phyloP scores from a whole-genome alignment of 2,888 invertebrate species.

The Ferrisia virgata region DNA sequence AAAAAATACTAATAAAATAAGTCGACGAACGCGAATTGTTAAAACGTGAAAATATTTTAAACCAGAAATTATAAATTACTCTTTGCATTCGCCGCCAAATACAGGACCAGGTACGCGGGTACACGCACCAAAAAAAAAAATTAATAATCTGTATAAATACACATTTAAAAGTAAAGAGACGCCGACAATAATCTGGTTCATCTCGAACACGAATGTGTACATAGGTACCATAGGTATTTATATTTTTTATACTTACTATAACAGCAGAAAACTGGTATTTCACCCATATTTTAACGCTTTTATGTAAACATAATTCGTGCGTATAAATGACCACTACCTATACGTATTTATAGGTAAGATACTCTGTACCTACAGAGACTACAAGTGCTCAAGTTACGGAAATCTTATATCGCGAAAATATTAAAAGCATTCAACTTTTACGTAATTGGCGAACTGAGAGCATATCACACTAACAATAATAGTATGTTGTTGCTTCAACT shows the following conservation, averaged over 20 bases:
- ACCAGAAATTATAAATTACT: neutral
- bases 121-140: neutral
- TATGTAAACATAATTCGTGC: neutral
- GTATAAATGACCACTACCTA: neutral
- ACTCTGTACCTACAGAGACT: neutral
- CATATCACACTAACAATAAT: neutral
- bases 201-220: neutral
- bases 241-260: too few relatives aligned
- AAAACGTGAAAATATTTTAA: neutral
- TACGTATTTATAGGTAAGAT: too few relatives aligned
- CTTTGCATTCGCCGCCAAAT: neutral
- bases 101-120: neutral
- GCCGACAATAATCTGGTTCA: slow-evolving; percentile 11
- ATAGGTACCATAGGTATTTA: too few relatives aligned
- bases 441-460: neutral
- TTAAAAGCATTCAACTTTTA: neutral
- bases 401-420: slow-evolving; percentile 17
- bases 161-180: neutral
- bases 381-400: neutral
- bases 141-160: neutral
- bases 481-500: neutral
- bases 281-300: slow-evolving; percentile 6
- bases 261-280: neutral
- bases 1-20: neutral
- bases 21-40: neutral